These are phyloP conservation scores for Hylia prasina DNA, from an alignment of 2,113 vertebrate species.

Conservation along the genomic window DNA sequence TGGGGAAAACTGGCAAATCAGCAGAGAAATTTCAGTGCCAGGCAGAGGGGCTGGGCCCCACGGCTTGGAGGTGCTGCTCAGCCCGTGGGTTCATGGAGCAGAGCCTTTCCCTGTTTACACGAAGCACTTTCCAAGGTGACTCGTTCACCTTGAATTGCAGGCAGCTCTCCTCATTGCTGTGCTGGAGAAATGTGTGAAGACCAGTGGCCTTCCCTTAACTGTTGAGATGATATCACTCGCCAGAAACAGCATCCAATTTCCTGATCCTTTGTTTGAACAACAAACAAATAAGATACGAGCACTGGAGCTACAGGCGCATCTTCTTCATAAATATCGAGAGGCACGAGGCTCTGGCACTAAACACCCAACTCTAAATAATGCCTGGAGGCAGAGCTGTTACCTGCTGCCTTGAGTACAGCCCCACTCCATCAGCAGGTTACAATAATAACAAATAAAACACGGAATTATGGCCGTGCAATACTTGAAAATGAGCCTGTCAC, in stretches of 20 bases:
- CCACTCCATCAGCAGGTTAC: slow-evolving; percentile 54
- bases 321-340: slow-evolving; percentile 48
- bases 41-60: background rate
- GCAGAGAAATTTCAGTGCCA: background rate
- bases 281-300: slow-evolving; percentile 43
- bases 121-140: background rate
- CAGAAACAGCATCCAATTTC: slow-evolving; percentile 61
- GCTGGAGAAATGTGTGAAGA: background rate
- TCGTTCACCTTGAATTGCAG: background rate
- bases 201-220: slow-evolving; percentile 10
- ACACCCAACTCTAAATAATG: slow-evolving; percentile 44
- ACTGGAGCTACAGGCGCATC: slow-evolving; percentile 33
- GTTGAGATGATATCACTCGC: slow-evolving; percentile 12
- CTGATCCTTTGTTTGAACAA: slow-evolving; percentile 63
- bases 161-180: background rate
- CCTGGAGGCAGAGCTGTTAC: background rate
- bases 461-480: slow-evolving; percentile 50
- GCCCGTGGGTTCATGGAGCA: background rate
- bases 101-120: background rate
- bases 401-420: background rate
- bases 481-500: slow-evolving; percentile 63
- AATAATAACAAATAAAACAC: slow-evolving; percentile 62
- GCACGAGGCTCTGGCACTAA: background rate
- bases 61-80: background rate
- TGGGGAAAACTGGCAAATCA: background rate